phyloP scores from a whole-genome alignment of 2,797 vertebrate genomes.

The Threskiornis aethiopicus region DNA sequence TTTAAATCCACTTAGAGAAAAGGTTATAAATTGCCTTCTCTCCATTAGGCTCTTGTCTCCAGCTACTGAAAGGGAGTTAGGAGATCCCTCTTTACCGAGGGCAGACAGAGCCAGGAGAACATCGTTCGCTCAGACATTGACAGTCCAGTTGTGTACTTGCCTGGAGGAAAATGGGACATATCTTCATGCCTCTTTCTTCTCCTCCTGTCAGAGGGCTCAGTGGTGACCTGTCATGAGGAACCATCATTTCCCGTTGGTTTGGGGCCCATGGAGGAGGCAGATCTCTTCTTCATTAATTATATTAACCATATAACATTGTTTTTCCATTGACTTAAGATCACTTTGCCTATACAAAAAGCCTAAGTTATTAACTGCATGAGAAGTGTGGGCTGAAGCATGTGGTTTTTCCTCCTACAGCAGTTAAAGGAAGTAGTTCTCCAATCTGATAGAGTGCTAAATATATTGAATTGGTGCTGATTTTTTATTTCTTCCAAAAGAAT shows the following conservation, averaged over 20 bases:
- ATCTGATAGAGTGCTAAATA: not conserved
- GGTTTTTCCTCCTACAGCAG: not conserved
- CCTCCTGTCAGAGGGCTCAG: not conserved
- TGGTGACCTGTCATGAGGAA: not conserved
- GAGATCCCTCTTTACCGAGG: not conserved
- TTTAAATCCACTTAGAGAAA: not conserved
- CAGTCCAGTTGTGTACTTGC: fast-evolving
- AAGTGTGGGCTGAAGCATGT: not conserved
- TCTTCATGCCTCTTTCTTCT: not conserved
- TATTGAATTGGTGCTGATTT: not conserved
- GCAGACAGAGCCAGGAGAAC: not conserved
- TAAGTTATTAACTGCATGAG: not conserved
- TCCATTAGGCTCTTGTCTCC: not conserved
- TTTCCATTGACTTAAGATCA: not conserved
- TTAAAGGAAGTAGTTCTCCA: not conserved
- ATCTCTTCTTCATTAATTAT: not conserved
- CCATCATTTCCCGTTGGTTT: not conserved
- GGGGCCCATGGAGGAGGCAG: not conserved
- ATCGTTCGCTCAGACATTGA: not conserved
- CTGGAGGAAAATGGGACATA: not conserved
- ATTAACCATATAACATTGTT: not conserved
- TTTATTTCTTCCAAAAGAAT: not conserved
- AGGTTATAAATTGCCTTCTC: not conserved
- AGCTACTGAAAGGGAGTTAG: not conserved
- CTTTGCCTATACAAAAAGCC: not conserved